Evolutionary conservation across 2,113 vertebrate genomes (phyloP), one percentile per base, ranked within the genome.

Genomic region (Collichthys lucidus): DNA sequence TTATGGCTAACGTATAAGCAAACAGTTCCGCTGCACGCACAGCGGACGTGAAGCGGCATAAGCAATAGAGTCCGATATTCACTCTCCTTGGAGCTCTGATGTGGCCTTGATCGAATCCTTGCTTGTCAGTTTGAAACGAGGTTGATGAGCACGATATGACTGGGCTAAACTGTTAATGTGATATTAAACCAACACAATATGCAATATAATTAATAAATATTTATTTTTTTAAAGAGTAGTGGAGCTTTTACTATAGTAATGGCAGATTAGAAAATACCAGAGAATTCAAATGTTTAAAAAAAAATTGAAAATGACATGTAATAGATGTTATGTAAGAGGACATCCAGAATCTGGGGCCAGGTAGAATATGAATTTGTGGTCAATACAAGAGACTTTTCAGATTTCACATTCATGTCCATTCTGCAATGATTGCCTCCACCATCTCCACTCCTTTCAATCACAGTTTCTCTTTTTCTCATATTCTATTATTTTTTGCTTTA

Each of bases 401-500:
- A 16, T 61, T 74, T 59, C 50, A 49, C 40, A 57, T 77, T 55
- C 15, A 47, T 10, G 3, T 62, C 11, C 57, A 4, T 14, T 56
- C 40, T 70, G 31, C 42, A 71, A 52, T 50, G 16, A 77, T 63
- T 63, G 20, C 31, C 61, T 49, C 19, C 17, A 24, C 49, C 19
- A 46, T 47, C 20, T 17, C 60, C 14, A 11, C 24, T 22, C 42
- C 49, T 63, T 70, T 79, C 55, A 68, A 62, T 88, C 57, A 52
- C 66, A n/a, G 1, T 26, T 26, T 59, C 72, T 61, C 29, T 42
- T 64, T 44, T 44, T 47, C 35, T 59, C 35, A 67, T 57, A 55
- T 74, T 57, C 6, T 24, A 22, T 88, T 85, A 68, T 78, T 82
- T 82, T 70, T 59, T 62, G 26, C 65, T 67, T 81, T 31, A 55